These are phyloP conservation scores for Hyposmocoma kahamanoa DNA, from an alignment of 1,140 invertebrate genomes.

Conservation along the genomic window DNA sequence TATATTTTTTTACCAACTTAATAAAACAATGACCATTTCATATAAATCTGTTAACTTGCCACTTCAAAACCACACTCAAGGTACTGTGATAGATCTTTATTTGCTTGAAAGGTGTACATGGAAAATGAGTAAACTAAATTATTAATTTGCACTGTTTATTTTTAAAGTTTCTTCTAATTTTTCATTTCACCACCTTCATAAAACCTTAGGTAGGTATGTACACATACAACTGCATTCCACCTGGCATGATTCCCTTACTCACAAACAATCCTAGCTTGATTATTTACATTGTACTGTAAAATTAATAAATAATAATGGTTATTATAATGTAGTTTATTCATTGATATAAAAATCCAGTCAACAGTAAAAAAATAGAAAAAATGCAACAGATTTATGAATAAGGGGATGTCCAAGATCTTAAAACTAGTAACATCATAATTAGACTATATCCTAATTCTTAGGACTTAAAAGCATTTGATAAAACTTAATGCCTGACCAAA, in stretches of 20 bases:
- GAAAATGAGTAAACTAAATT: background rate
- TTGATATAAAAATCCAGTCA: constrained; percentile 26
- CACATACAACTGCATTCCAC: constrained; percentile 16
- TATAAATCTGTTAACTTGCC: no score
- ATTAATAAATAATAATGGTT: constrained; percentile 17
- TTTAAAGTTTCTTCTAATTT: constrained; percentile 26
- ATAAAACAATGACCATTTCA: no score
- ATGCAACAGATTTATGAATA: constrained; percentile 29
- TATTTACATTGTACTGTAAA: constrained; percentile 58
- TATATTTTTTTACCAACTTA: no score
- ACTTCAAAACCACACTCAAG: no score
- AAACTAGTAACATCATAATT: background rate
- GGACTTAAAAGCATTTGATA: background rate
- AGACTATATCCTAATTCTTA: background rate
- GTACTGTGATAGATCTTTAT: no score
- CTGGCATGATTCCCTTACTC: constrained; percentile 33
- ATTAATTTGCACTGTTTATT: constrained; percentile 47
- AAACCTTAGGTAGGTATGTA: constrained; percentile 5
- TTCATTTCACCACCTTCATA: constrained; percentile 28
- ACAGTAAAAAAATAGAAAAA: constrained; percentile 5
- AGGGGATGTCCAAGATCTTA: constrained; percentile 20
- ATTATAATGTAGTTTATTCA: constrained; percentile 16
- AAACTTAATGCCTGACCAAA: background rate
- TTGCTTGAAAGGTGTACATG: no score
- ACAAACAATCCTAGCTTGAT: constrained; percentile 28